Base-by-base conservation (phyloP, 2,113 vertebrate genomes). In the Mormyrus lacerda region DNA sequence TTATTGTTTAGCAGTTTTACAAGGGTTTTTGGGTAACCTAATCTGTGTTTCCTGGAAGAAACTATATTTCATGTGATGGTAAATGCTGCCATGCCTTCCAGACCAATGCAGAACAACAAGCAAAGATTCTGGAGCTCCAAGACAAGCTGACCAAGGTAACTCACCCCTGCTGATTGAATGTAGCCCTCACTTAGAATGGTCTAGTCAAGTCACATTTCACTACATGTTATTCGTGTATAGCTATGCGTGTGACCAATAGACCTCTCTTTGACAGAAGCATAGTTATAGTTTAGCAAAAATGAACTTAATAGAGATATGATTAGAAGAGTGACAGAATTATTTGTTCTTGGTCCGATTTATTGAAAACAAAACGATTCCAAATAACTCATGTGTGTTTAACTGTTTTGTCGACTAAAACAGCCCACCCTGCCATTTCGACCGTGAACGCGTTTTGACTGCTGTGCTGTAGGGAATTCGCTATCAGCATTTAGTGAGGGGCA, bases 121-220 rank as follows among this genome's bases (percentile, higher is more conserved):
- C 96, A 91, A 99, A 99, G 96, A 98, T 99, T 91, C 97, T 97
- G 91, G 98, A 99, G 92, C 96, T 99, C 50, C 98, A 99, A 91
- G 98, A 99, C 91, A 99, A 99, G 93, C 96, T 99, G 90, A 95
- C 97, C 91, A 99, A 99, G 97, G 98, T 99, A 94, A 94, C 5
- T 73, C 42, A 69, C 50, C 42, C 50, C 27, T 55, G 24, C 15
- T 61, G 35, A 21, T 24, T 83, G 44, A 47, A 47, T 24, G 6
- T 44, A 24, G 42, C 17, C 27, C 50, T 39, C 53, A 87, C 39
- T 84, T 84, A 3, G 39, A 85, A 42, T 24, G 42, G 5, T 39
- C 45, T 51, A 76, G 31, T 73, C 65, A 73, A 31, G 10, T 65
- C 61, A 65, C n/a, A 27, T 27, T 65, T 65, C n/a, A 31, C 61